phyloP scores from a whole-genome alignment of 2,113 vertebrate genomes.

The Syngnathus typhle region DNA sequence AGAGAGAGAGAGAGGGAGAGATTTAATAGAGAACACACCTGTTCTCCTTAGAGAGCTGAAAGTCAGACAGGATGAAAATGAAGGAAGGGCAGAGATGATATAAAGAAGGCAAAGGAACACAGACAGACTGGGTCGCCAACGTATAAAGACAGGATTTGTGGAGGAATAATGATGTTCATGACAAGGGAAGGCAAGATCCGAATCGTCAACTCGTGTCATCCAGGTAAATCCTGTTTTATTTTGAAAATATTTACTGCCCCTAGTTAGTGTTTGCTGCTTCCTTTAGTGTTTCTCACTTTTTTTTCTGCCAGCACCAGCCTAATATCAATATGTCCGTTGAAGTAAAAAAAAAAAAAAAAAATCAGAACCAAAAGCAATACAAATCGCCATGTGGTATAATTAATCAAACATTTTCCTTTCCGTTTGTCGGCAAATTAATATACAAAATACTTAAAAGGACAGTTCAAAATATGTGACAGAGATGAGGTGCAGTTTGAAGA shows the following conservation, averaged over 20 bases:
- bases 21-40: constrained; percentile 40
- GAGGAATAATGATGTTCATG: constrained; percentile 8
- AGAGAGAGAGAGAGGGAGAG: constrained; percentile 5
- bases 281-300: neutral
- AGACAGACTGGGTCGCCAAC: constrained; percentile 2
- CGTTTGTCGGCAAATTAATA: neutral
- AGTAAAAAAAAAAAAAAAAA: too few relatives aligned
- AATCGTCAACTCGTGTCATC: neutral
- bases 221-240: neutral
- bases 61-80: constrained; percentile 45
- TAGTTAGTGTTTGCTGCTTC: neutral
- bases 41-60: constrained; percentile 41
- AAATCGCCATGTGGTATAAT: neutral
- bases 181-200: neutral
- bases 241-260: neutral
- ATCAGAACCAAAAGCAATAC: too few relatives aligned
- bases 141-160: constrained; percentile 7
- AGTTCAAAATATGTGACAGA: constrained; percentile 3
- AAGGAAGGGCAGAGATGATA: constrained; percentile 12
- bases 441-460: neutral
- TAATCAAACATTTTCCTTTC: neutral
- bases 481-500: constrained; percentile 15
- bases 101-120: constrained; percentile 1
- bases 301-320: neutral
- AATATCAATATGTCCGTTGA: too few relatives aligned